A percentile compares a stretch with the other conserved stretches of the same genome.
Conservation (phyloP, 2,888 invertebrate species). For the Dorcus parallelipipedus region DNA sequence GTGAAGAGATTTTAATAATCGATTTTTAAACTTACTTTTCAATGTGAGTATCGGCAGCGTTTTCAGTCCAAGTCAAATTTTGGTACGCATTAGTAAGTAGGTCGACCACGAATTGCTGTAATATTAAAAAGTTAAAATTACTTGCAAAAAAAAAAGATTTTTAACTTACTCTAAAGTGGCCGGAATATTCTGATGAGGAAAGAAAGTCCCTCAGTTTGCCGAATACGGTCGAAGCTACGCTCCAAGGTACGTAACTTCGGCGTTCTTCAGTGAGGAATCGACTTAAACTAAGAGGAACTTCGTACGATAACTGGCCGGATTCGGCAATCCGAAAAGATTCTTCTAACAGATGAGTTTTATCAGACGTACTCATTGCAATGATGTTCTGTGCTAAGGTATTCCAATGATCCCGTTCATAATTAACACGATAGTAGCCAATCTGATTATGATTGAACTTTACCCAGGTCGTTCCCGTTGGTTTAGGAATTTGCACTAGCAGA, state of each 20-base stretch:
- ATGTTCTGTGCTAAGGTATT: conserved; percentile 47
- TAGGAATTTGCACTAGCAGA: conserved; percentile 40
- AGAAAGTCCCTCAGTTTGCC: conserved; percentile 53
- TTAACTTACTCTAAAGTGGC: conserved; percentile 51
- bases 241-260: conserved; percentile 72
- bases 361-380: conserved; percentile 58
- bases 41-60: conserved; percentile 48
- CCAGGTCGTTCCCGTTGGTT: conserved; percentile 57
- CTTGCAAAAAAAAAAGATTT: neutral
- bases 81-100: conserved; percentile 59
- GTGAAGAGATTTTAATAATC: neutral
- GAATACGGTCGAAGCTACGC: conserved; percentile 56
- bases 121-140: conserved; percentile 28
- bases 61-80: conserved; percentile 62
- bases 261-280: conserved; percentile 64
- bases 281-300: conserved; percentile 66
- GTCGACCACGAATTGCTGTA: conserved; percentile 59
- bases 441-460: conserved; percentile 83
- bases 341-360: conserved; percentile 76
- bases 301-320: conserved; percentile 63
- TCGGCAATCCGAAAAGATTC: conserved; percentile 80
- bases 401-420: conserved; percentile 74
- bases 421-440: conserved; percentile 85
- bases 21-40: conserved; percentile 28
- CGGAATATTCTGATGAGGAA: conserved; percentile 53